These are phyloP conservation scores for Anoncus sp. DNA, from an alignment of 2,888 invertebrate species.

Conservation along the genomic window DNA sequence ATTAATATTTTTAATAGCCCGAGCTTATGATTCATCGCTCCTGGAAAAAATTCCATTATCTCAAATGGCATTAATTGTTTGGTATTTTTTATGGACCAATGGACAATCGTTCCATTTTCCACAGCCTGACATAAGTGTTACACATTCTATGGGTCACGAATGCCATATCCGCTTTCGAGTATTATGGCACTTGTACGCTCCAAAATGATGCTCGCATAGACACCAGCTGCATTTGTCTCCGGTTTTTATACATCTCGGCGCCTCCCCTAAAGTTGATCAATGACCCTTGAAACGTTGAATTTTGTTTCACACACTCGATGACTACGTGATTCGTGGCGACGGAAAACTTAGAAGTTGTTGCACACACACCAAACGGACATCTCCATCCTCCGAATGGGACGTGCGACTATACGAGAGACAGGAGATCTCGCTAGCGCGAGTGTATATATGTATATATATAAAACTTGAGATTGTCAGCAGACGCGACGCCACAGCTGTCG, in stretches of 20 bases:
- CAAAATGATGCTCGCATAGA: neutral
- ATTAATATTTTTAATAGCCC: too few relatives aligned
- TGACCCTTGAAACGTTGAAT: neutral
- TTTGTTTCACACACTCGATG: neutral
- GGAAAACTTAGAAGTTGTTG: constrained; percentile 20
- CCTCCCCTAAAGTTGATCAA: neutral
- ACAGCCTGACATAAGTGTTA: neutral
- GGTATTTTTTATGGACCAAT: too few relatives aligned
- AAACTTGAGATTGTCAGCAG: constrained; percentile 37
- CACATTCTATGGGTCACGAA: neutral
- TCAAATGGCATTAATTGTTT: too few relatives aligned
- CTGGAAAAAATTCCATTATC: too few relatives aligned
- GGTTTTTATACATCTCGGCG: neutral
- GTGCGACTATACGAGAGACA: constrained; percentile 28
- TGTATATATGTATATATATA: constrained; percentile 10
- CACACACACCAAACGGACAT: constrained; percentile 25
- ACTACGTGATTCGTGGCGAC: constrained; percentile 7
- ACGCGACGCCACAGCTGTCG: constrained; percentile 44
- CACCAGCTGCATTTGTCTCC: neutral
- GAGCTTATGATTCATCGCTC: too few relatives aligned
- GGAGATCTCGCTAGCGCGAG: constrained; percentile 18
- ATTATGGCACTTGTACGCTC: neutral
- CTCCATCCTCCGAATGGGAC: constrained; percentile 34
- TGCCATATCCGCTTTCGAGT: neutral
- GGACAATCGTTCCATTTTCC: neutral